Conservation (phyloP, 2,113 vertebrate species). For the Eublepharis macularius region DNA sequence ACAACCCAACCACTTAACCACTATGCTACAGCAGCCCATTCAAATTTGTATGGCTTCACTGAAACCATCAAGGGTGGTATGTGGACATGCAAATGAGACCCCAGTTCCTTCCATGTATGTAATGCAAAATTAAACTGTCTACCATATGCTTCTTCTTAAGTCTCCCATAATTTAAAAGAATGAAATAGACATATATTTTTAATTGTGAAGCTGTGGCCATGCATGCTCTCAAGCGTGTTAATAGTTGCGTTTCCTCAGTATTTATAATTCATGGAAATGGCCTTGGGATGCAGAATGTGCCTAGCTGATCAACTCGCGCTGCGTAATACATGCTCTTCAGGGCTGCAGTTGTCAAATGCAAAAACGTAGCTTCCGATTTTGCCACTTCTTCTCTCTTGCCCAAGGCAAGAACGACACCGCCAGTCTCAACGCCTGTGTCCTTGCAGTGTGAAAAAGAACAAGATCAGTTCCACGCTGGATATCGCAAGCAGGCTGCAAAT, state of each 20-base stretch:
- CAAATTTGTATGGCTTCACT: too few species aligned
- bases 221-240: constrained; percentile 8
- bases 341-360: constrained; percentile 21
- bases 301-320: constrained; percentile 32
- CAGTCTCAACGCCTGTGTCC: background rate
- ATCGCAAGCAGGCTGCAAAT: constrained; percentile 6
- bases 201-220: background rate
- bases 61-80: too few species aligned
- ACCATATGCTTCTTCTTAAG: background rate
- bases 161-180: background rate
- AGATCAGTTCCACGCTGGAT: background rate
- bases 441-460: background rate
- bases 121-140: background rate
- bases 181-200: background rate
- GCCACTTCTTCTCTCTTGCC: constrained; percentile 36
- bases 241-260: constrained; percentile 28
- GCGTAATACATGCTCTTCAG: background rate
- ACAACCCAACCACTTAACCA: too few species aligned
- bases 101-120: background rate
- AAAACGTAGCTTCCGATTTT: constrained; percentile 51
- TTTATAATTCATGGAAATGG: constrained; percentile 40
- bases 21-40: too few species aligned
- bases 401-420: constrained; percentile 44
- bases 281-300: constrained; percentile 53
- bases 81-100: too few species aligned